Evolutionary conservation across 2,797 vertebrate genomes (phyloP).

Genomic region (Sebastes jordani): DNA sequence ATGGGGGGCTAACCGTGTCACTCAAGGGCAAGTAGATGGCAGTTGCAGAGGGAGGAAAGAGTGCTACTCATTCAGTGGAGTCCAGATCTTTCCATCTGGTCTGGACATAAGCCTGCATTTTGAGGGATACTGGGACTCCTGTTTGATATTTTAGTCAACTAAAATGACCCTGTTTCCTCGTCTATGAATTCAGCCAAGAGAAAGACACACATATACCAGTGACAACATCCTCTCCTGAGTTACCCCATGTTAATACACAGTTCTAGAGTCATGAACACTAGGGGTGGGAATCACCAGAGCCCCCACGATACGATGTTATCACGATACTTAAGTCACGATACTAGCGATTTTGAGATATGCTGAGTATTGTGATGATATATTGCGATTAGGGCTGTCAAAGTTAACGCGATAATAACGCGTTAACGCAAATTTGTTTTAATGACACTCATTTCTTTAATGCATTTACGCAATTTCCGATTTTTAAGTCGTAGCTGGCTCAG

Average conservation of each 20-base stretch:
- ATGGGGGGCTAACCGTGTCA: conserved; percentile 26
- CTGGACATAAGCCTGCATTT: conserved; percentile 22
- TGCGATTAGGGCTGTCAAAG: too few species aligned
- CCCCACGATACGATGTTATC: too few species aligned
- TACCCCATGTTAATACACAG: neutral
- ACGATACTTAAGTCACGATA: too few species aligned
- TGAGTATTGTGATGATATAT: too few species aligned
- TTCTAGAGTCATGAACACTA: neutral
- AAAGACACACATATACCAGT: neutral
- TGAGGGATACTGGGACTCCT: conserved; percentile 4
- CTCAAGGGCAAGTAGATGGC: conserved; percentile 28
- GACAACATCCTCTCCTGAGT: neutral
- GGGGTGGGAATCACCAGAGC: too few species aligned
- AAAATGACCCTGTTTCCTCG: conserved; percentile 38
- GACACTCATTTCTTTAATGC: too few species aligned
- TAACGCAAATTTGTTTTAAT: too few species aligned
- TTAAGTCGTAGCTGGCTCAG: too few species aligned
- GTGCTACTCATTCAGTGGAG: neutral
- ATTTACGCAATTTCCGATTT: too few species aligned
- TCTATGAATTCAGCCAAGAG: conserved; percentile 10
- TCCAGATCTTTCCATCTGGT: conserved; percentile 47
- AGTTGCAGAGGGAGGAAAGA: conserved; percentile 14
- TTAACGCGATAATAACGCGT: too few species aligned
- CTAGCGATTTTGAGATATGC: too few species aligned
- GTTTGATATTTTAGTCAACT: conserved; percentile 51